These are phyloP conservation scores for Drosophila ercepeae DNA, from an alignment of 1,140 invertebrate species.

Conservation along the genomic window DNA sequence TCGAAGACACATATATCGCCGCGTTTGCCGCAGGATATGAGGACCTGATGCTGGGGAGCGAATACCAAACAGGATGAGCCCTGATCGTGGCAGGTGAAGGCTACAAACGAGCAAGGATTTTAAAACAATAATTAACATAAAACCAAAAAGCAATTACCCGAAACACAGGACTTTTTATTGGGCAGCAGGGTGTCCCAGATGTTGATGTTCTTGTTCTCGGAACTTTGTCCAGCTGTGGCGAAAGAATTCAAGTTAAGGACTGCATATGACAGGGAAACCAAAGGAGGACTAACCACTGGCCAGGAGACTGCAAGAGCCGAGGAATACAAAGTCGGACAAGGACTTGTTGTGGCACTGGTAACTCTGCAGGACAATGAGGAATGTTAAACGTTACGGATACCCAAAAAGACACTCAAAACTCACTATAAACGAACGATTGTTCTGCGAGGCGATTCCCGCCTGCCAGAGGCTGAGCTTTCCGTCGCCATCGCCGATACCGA, in stretches of 20 bases:
- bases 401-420: slow-evolving; percentile 84
- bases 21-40: slow-evolving; percentile 97
- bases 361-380: slow-evolving; percentile 88
- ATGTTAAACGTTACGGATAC: background rate
- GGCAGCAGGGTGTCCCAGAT: slow-evolving; percentile 99
- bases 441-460: slow-evolving; percentile 92
- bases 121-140: background rate
- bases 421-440: slow-evolving; percentile 97
- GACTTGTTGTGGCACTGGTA: slow-evolving; percentile 98
- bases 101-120: slow-evolving; percentile 67
- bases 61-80: slow-evolving; percentile 95
- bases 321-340: slow-evolving; percentile 98
- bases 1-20: slow-evolving; percentile 98
- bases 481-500: slow-evolving; percentile 96
- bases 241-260: background rate
- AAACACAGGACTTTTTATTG: slow-evolving; percentile 95
- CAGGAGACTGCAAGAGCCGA: slow-evolving; percentile 98
- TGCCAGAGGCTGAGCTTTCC: slow-evolving; percentile 97
- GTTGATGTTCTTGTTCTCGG: slow-evolving; percentile 98
- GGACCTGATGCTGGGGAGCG: slow-evolving; percentile 94
- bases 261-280: background rate
- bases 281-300: slow-evolving; percentile 89
- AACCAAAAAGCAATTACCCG: slow-evolving; percentile 86
- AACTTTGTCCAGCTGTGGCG: slow-evolving; percentile 93
- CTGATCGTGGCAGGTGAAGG: slow-evolving; percentile 96